These are phyloP conservation scores for Drosophila parthenogenetica DNA, from an alignment of 2,888 invertebrate genomes.

Conservation along the genomic window DNA sequence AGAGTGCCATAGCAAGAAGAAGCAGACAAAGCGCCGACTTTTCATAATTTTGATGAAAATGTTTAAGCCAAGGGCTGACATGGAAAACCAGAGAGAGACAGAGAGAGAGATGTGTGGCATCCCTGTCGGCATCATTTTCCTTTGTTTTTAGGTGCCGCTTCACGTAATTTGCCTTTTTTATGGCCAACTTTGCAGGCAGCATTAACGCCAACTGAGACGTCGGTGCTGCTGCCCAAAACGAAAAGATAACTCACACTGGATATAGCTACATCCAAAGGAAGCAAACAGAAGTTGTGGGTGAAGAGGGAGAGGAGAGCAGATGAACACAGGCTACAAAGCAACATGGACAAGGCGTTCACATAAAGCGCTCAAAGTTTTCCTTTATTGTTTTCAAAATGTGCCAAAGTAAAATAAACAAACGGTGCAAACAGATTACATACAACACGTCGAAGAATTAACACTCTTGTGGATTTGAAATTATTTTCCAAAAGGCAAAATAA, in stretches of 20 bases:
- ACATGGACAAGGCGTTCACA: constrained; percentile 38
- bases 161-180: constrained; percentile 67
- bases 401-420: constrained; percentile 71
- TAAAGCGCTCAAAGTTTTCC: constrained; percentile 75
- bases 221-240: constrained; percentile 35
- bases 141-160: constrained; percentile 52
- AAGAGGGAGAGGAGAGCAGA: background rate
- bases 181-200: constrained; percentile 40
- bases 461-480: background rate
- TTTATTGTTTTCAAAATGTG: constrained; percentile 79
- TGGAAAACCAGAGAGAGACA: background rate
- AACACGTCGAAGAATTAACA: background rate
- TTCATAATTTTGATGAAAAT: constrained; percentile 52
- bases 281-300: no score
- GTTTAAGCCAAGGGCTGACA: constrained; percentile 6
- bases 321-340: constrained; percentile 16
- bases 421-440: constrained; percentile 1
- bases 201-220: constrained; percentile 28
- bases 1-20: background rate
- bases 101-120: no score
- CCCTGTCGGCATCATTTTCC: constrained; percentile 40
- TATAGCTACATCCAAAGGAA: constrained; percentile 5
- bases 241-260: constrained; percentile 56
- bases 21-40: constrained; percentile 13
- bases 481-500: no score